phyloP scores from a whole-genome alignment of 1,140 invertebrate genomes.

The Philopotamus ludificatus region DNA sequence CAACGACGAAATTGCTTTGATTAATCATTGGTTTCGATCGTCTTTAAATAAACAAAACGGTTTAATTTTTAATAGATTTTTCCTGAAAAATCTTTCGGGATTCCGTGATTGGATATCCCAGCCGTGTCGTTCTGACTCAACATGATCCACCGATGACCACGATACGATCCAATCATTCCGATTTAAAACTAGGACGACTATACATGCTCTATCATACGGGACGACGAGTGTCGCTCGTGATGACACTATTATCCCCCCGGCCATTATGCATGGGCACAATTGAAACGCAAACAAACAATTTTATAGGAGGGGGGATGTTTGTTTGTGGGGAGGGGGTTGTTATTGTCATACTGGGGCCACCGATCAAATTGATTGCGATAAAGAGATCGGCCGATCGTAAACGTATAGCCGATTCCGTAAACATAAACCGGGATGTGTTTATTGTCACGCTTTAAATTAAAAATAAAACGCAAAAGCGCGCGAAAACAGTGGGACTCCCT shows the following conservation, averaged over 20 bases:
- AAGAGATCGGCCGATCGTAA: conserved; percentile 19
- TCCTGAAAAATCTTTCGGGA: not conserved
- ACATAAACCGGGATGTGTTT: conserved; percentile 28
- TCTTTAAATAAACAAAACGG: too few relatives aligned
- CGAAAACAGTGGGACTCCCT: not conserved
- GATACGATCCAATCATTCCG: too few relatives aligned
- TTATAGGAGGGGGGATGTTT: not conserved
- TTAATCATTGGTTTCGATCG: too few relatives aligned
- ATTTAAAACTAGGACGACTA: too few relatives aligned
- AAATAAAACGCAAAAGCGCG: conserved; percentile 24
- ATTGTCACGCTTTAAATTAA: conserved; percentile 27
- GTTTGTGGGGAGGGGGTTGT: not conserved
- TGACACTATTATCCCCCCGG: too few relatives aligned
- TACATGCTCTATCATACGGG: not conserved
- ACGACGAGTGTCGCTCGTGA: too few relatives aligned
- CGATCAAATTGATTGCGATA: conserved; percentile 24
- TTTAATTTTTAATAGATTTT: not conserved
- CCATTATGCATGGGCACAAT: too few relatives aligned
- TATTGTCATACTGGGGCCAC: not conserved
- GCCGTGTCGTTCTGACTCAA: not conserved
- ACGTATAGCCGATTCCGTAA: conserved; percentile 28
- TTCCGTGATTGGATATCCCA: too few relatives aligned
- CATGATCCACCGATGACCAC: too few relatives aligned
- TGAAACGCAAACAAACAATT: too few relatives aligned
- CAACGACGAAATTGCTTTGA: too few relatives aligned